Conservation (phyloP, 1,140 invertebrate genomes). For the Scylla paramamosain region DNA sequence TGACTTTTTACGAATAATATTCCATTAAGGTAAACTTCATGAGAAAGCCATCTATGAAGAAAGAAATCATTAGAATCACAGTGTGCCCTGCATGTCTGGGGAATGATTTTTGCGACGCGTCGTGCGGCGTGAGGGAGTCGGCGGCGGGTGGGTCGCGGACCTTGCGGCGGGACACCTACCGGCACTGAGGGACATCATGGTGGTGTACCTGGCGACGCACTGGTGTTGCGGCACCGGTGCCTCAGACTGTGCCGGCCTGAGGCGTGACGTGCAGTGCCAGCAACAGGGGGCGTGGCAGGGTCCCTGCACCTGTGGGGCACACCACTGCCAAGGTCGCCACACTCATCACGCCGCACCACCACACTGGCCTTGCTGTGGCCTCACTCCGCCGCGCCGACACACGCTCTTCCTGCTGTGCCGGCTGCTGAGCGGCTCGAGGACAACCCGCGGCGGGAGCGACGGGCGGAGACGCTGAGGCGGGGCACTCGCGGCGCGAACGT, state of each 20-base stretch:
- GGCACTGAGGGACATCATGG: not conserved
- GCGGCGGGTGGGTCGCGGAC: not conserved
- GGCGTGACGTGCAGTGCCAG: not conserved
- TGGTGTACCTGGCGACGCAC: not conserved
- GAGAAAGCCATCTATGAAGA: no score
- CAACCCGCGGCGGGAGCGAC: not conserved
- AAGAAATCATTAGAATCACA: no score
- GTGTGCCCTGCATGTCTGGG: no score
- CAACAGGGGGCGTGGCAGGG: not conserved
- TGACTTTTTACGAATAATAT: no score
- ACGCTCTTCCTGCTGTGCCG: not conserved
- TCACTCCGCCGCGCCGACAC: conserved; percentile 7
- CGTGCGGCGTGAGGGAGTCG: not conserved
- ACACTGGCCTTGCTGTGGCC: not conserved
- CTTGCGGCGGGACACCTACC: not conserved
- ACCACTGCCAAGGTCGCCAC: not conserved
- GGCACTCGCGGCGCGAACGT: not conserved
- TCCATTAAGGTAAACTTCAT: no score
- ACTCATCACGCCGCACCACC: not conserved
- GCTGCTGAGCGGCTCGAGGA: not conserved
- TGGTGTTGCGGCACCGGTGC: not conserved
- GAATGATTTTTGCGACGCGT: no score
- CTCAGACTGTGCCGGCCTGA: not conserved
- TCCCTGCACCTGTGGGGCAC: not conserved
- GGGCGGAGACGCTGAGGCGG: no score